Evolutionary conservation across 1,140 invertebrate genomes (phyloP), one percentile per base, ranked within the genome.

Genomic region (Leptinotarsa undecemlineata): DNA sequence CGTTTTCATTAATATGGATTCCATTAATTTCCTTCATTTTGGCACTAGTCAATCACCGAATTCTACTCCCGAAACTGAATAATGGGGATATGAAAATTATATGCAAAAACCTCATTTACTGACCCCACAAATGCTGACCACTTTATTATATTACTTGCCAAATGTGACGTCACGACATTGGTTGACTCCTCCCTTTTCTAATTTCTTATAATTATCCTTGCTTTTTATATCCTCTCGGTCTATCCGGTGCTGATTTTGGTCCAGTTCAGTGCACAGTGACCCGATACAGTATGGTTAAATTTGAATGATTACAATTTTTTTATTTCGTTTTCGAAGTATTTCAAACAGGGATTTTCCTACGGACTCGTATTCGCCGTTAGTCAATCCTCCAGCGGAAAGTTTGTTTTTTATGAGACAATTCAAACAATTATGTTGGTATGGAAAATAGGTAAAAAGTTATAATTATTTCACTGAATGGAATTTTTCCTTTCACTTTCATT

Each of bases 181-280:
- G 74, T 74, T 69, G 68, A 74, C 76, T 77, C 76, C 76, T 77
- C 76, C 76, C 76, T 74, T 77, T 77, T 77, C 76, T 76, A 77
- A 77, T 77, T 77, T 77, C 68, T 74, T 70, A 73, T 62, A 57
- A 77, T 74, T 74, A 77, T 77, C 76, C 76, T 77, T 77, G 76
- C 76, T 77, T 77, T 77, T 77, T 77, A 73, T 71, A 67, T 64
- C 66, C 72, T 71, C 69, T 68, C 73, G 17, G 21, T 64, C 60
- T 60, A 42, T 20, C 13, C 15, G 69, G 19, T 61, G 20, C 61
- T 20, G 71, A 72, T 72, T 72, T 72, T 72, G 26, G 71, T 70
- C 19, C 67, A 68, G 67, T n/a, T 70, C 68, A 70, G 13, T 70
- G 68, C 42, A 21, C 51, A 57, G 51, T 70, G 63, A n/a, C 51